Evolutionary conservation across 2,888 invertebrate genomes (phyloP).

Genomic region (Lasioglossum lativentre): DNA sequence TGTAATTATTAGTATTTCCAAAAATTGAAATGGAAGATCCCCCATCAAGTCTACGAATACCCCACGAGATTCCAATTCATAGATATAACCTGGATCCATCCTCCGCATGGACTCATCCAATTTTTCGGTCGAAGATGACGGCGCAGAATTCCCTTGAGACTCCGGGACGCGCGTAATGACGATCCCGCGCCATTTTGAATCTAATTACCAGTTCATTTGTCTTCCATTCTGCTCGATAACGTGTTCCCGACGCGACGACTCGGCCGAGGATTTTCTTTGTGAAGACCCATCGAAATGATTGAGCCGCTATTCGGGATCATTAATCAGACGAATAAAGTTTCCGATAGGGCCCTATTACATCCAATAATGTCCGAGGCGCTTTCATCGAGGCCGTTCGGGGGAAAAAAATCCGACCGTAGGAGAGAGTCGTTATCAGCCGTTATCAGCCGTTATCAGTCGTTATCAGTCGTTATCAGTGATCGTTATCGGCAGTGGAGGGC

Average conservation of each 20-base stretch:
- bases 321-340: slow-evolving; percentile 20
- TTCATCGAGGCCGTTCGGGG: slow-evolving; percentile 18
- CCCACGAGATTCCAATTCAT: background rate
- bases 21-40: too few relatives aligned
- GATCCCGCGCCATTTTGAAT: background rate
- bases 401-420: background rate
- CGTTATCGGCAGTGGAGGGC: background rate
- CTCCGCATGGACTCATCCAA: background rate
- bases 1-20: too few relatives aligned
- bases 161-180: background rate
- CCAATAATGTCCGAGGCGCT: slow-evolving; percentile 21
- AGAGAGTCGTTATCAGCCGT: background rate
- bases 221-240: slow-evolving; percentile 2
- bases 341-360: background rate
- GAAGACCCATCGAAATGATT: background rate
- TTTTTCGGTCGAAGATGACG: background rate
- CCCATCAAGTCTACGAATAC: too few relatives aligned
- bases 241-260: background rate
- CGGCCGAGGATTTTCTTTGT: background rate
- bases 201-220: background rate
- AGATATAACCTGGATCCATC: background rate
- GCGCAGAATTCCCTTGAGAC: background rate
- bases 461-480: background rate
- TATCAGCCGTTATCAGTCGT: background rate
- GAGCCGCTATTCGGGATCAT: slow-evolving; percentile 9